Percentiles rank a stretch among this genome's conserved stretches.
Evolutionary conservation across 2,797 vertebrate genomes (phyloP).

Genomic region (Sparus aurata): DNA sequence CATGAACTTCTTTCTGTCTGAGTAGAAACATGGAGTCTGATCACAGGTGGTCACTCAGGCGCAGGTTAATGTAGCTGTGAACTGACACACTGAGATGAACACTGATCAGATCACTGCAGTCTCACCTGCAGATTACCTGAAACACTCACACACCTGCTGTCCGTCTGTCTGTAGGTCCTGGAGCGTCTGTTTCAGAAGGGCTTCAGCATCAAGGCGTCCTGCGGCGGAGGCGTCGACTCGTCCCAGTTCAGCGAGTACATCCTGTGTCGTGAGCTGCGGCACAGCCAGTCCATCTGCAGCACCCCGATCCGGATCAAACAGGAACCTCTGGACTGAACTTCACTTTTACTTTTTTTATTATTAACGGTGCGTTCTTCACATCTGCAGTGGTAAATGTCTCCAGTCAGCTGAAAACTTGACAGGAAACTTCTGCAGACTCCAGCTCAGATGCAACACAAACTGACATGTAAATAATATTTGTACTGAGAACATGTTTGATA

Average conservation of each 20-base stretch:
- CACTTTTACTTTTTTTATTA: too few species aligned
- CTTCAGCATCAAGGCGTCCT: constrained; percentile 90
- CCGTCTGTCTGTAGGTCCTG: constrained; percentile 84
- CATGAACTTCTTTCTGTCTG: too few species aligned
- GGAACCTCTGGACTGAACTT: constrained; percentile 90
- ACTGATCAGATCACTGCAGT: too few species aligned
- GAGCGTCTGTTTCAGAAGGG: constrained; percentile 93
- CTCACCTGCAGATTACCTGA: neutral
- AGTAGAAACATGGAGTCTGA: too few species aligned
- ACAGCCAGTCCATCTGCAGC: constrained; percentile 83
- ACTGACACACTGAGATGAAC: too few species aligned
- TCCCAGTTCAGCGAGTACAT: constrained; percentile 96
- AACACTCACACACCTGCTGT: too few species aligned
- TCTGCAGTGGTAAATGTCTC: neutral
- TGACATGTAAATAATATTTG: constrained; percentile 26
- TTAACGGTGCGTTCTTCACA: neutral
- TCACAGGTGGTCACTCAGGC: too few species aligned
- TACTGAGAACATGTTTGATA: constrained; percentile 7
- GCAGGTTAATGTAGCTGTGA: too few species aligned
- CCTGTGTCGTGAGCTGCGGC: constrained; percentile 88
- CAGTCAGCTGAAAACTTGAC: neutral
- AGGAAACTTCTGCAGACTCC: too few species aligned
- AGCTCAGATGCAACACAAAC: too few species aligned
- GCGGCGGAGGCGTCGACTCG: constrained; percentile 92
- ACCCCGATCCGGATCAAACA: constrained; percentile 93